Conservation (phyloP, 2,888 invertebrate genomes). For the Campaea margaritaria region DNA sequence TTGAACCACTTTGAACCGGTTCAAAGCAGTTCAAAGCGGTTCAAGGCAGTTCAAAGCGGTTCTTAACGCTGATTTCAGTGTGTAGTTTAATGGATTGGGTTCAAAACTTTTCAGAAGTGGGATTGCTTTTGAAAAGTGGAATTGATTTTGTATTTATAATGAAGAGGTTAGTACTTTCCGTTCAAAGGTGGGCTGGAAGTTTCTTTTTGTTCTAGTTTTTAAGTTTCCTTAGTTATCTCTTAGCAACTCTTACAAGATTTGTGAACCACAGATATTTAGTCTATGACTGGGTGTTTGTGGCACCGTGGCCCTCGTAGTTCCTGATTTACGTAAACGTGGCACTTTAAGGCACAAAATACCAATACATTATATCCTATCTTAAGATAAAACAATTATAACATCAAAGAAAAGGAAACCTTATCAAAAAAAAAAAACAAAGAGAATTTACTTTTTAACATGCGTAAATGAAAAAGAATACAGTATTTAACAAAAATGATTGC, state of each 20-base stretch:
- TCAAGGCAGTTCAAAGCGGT: slow-evolving; percentile 6
- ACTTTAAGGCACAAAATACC: too few species aligned
- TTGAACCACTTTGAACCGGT: slow-evolving; percentile 14
- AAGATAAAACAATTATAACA: slow-evolving; percentile 1
- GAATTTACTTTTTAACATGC: slow-evolving; percentile 35
- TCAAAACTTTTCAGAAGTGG: background rate
- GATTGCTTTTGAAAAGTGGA: background rate
- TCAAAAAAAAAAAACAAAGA: slow-evolving; percentile 10
- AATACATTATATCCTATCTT: too few species aligned
- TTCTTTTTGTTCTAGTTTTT: too few species aligned
- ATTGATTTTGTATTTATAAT: background rate
- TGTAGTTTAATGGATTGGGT: slow-evolving; percentile 24
- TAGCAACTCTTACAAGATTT: too few species aligned
- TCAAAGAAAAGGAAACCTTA: slow-evolving; percentile 13
- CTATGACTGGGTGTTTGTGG: too few species aligned
- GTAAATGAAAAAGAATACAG: slow-evolving; percentile 43
- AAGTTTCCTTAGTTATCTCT: too few species aligned
- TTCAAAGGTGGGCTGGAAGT: too few species aligned
- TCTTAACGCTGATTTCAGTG: slow-evolving; percentile 10
- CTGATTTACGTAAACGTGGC: too few species aligned
- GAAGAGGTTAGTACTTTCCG: too few species aligned
- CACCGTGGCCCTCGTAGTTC: too few species aligned
- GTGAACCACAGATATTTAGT: too few species aligned
- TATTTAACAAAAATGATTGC: slow-evolving; percentile 47
- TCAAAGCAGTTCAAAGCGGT: slow-evolving; percentile 40